Evolutionary conservation across 2,888 invertebrate species (phyloP).

Genomic region (Protula sp.): DNA sequence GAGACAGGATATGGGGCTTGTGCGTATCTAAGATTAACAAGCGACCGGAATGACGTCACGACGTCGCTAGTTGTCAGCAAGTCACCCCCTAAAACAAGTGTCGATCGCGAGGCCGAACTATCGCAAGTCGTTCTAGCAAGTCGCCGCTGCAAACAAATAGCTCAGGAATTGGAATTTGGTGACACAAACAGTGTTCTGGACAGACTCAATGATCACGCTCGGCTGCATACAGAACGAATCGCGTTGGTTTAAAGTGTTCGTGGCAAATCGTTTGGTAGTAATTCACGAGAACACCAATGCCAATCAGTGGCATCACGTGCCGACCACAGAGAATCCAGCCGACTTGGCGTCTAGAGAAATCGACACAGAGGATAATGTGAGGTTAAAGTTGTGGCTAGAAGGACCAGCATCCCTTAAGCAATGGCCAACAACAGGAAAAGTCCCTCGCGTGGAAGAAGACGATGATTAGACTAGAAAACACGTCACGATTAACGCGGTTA

Average conservation of each 20-base stretch:
- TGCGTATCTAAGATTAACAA: constrained; percentile 5
- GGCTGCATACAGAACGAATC: background rate
- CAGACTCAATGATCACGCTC: background rate
- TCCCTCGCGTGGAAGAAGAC: too few relatives aligned
- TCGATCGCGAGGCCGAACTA: too few relatives aligned
- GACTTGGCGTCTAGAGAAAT: too few relatives aligned
- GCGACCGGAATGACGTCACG: constrained; percentile 9
- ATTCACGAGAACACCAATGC: background rate
- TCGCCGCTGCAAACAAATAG: constrained; percentile 23
- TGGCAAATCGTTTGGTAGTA: background rate
- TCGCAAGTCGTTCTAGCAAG: too few relatives aligned
- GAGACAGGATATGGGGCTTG: background rate
- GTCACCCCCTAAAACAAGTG: too few relatives aligned
- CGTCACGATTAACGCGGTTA: too few relatives aligned
- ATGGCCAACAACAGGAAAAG: too few relatives aligned
- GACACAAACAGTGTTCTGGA: background rate
- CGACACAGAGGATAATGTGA: background rate
- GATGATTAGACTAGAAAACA: background rate
- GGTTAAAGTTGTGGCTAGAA: background rate
- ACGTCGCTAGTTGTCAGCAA: constrained; percentile 25
- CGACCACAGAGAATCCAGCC: too few relatives aligned
- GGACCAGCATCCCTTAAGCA: too few relatives aligned
- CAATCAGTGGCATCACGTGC: background rate
- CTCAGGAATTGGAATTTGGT: too few relatives aligned
- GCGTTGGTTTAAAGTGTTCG: background rate